Evolutionary conservation across 2,113 vertebrate species (phyloP), one percentile per base, ranked within the genome.

Genomic region (Tragelaphus buxtoni): DNA sequence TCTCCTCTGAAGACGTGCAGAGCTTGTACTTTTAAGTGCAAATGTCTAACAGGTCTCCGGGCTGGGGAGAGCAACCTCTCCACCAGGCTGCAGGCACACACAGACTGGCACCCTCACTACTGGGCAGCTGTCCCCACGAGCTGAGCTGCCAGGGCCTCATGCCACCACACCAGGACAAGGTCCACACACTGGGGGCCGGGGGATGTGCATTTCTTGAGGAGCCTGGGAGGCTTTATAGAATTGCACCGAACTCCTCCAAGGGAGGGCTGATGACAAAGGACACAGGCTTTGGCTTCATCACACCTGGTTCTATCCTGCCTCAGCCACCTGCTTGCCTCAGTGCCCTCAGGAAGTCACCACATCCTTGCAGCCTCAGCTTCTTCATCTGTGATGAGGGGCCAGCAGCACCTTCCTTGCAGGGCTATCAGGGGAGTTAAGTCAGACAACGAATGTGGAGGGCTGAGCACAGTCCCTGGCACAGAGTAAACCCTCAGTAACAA

Each of bases 11-110:
- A 96, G 95, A 96, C 82, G 39, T 77, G 79, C 93, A 97, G 81
- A 94, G 86, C 47, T 91, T 89, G 39, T 82, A 90, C 92, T 97
- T 96, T 97, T 79, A 97, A 97, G 77, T 96, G 81, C 92, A 94
- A 97, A 97, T 90, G 9, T 81, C 91, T 94, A 53, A 63, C 58
- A 53, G 72, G 72, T 58, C 94, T 96, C 20, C 74, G 79, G 81
- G 45, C 42, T 51, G 32, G 16, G 24, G 13, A 93, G 13, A 96
- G 24, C 51, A 49, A 35, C 17, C 49, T 86, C 60, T 76, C 45
- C 0, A 14, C 77, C 39, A 72, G 39, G 82, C 82, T 79, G 28
- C 32, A 42, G 47, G 60, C 56, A 24, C 26, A 22, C 12, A 58
- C 28, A 2, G 45, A 28, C 60, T 39, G 49, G 56, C 42, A 26